phyloP scores from a whole-genome alignment of 2,797 vertebrate genomes.

The Mionectes olivaceus region DNA sequence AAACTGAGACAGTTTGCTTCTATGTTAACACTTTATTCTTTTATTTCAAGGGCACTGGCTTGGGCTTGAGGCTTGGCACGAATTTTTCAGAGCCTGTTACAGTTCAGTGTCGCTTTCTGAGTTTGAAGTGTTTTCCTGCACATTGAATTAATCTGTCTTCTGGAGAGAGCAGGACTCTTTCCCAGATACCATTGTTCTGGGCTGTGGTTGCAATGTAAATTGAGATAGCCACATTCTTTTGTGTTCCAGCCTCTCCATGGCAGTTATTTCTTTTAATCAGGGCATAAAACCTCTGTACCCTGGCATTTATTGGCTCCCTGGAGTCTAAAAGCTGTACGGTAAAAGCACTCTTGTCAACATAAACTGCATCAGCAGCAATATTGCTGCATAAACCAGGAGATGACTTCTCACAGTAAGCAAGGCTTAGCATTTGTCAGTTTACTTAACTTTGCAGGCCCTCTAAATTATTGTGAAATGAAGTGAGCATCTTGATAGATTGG shows the following conservation, averaged over 20 bases:
- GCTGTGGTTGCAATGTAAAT: slow-evolving; percentile 16
- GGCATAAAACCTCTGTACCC: slow-evolving; percentile 29
- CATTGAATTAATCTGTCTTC: not conserved
- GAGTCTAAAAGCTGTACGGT: not conserved
- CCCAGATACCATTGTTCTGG: slow-evolving; percentile 33
- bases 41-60: not conserved
- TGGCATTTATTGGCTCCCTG: slow-evolving; percentile 9
- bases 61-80: not conserved
- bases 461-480: not conserved
- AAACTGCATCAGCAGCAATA: not conserved
- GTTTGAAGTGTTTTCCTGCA: slow-evolving; percentile 1
- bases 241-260: slow-evolving; percentile 35
- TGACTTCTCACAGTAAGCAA: not conserved
- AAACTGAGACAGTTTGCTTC: not conserved
- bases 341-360: not conserved
- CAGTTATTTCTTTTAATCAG: slow-evolving; percentile 39
- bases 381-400: not conserved
- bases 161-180: not conserved
- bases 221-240: not conserved
- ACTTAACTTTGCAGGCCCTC: not conserved
- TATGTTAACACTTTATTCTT: not conserved
- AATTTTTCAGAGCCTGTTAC: not conserved
- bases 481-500: not conserved
- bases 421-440: not conserved
- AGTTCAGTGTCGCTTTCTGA: not conserved